Base-by-base conservation (phyloP, 64 coral and sea anemone genomes). In the Anthopleura sola region DNA sequence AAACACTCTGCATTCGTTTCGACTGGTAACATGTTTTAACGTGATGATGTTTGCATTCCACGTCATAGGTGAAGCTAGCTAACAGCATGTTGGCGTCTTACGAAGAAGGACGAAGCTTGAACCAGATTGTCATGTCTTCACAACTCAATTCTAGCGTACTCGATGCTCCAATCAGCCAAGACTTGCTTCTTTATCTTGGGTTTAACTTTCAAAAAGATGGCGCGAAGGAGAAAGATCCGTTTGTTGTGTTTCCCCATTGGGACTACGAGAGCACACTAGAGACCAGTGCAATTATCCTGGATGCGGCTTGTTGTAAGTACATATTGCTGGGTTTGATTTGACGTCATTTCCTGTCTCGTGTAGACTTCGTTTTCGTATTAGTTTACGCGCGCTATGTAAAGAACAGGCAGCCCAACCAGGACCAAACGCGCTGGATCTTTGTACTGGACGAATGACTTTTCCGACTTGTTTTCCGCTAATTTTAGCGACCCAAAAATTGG, bases 231-330 rank as follows among this genome's bases (percentile, higher is more conserved):
- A 91, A 31, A 75, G 91, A 97, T 77, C 88, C 88, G 2, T 90
- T 90, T 88, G 88, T 97, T 21, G 58, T 97, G 34, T 97, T 97
- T 85, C 95, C 91, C 9, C 88, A 97, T 19, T 97, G 95, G 95
- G 95, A 97, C 82, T 86, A 88, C 53, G 95, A 97, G 50, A 90
- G 37, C 60, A 88, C 79, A 24, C 47, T 97, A 49, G 71, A 87
- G 23, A 91, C 86, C 50, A 47, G 83, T 36, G 85, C 91, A 60
- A 37, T 74, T 60, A 76, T 93, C 3, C 26, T 97, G 57, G 77
- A 85, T 46, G 88, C 91, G 37, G 50, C 85, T 55, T 97, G 91
- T 86, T 80, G 95, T 97, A 88, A 34, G 87, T 83, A 55, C 6
- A 37, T 7, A 85, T 18, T 66, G 24, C 60, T 24, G 24, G 60